Conservation (phyloP, 2,113 vertebrate genomes). For the Tachysurus vachellii region DNA sequence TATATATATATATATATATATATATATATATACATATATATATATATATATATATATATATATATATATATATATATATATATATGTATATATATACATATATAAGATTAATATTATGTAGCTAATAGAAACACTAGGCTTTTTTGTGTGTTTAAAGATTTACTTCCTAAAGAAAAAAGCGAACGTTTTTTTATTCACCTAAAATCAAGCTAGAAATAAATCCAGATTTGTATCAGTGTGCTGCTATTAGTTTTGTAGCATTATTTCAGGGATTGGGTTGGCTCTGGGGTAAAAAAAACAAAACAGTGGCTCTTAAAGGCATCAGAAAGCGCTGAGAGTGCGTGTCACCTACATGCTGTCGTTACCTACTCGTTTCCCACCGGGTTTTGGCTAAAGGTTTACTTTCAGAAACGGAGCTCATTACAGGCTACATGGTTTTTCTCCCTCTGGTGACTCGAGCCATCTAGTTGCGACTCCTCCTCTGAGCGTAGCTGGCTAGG, state of each 20-base stretch:
- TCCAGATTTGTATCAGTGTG: background rate
- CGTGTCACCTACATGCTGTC: conserved; percentile 54
- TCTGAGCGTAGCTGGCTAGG: background rate
- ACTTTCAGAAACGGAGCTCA: conserved; percentile 14
- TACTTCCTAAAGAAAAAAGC: background rate
- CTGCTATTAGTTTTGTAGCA: background rate
- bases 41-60: too few species aligned
- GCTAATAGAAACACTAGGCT: background rate
- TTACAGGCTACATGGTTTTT: background rate
- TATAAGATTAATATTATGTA: background rate
- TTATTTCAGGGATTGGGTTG: conserved; percentile 52
- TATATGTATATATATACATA: too few species aligned
- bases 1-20: too few species aligned
- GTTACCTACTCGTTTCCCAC: conserved; percentile 59
- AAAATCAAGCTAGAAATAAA: background rate
- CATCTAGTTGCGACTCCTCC: background rate
- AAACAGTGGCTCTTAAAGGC: conserved; percentile 55
- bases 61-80: too few species aligned
- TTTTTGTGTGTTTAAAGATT: too few species aligned
- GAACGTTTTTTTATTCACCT: background rate
- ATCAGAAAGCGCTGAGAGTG: conserved; percentile 16
- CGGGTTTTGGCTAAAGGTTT: conserved; percentile 48
- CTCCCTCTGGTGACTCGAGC: background rate
- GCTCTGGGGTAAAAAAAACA: conserved; percentile 53
- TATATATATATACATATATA: too few species aligned